Conservation (phyloP, 1,140 invertebrate species). For the Telenomus remus region DNA sequence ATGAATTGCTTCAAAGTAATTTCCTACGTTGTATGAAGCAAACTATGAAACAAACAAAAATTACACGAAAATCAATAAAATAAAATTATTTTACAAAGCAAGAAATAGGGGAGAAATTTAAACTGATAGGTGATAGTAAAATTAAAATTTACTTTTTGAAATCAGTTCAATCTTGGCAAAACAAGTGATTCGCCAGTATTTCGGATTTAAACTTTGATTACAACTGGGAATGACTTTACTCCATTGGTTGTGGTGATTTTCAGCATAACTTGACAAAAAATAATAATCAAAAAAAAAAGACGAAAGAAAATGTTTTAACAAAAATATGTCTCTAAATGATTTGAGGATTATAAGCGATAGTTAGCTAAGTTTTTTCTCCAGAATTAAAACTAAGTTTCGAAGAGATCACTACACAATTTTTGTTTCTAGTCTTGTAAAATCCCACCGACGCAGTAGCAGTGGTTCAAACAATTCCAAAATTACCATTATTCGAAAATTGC, state of each 20-base stretch:
- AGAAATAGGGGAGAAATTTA: too few relatives aligned
- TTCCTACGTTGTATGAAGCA: conserved; percentile 63
- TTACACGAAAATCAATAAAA: too few relatives aligned
- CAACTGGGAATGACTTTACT: conserved; percentile 1
- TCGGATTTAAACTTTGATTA: conserved; percentile 63
- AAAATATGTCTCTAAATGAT: too few relatives aligned
- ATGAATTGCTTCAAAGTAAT: conserved; percentile 66
- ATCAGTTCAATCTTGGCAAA: conserved; percentile 71
- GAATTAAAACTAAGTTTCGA: neutral
- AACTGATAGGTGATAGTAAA: neutral
- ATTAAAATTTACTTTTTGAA: conserved; percentile 65
- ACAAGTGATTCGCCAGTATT: conserved; percentile 72
- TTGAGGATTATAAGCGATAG: conserved; percentile 5
- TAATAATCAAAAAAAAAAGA: neutral
- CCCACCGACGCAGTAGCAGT: neutral
- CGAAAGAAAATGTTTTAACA: conserved; percentile 3
- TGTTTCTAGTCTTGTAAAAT: neutral
- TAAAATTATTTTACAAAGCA: too few relatives aligned
- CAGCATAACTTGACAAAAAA: conserved; percentile 11
- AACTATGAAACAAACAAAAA: conserved; percentile 30
- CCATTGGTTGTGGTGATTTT: conserved; percentile 6
- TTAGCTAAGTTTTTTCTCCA: conserved; percentile 4
- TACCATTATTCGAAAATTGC: too few relatives aligned
- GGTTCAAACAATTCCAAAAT: too few relatives aligned
- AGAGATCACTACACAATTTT: neutral